Percentiles rank a stretch among this genome's conserved stretches.
These are phyloP conservation scores for Rhynchotus rufescens DNA, from an alignment of 2,797 vertebrate species.

Conservation along the genomic window DNA sequence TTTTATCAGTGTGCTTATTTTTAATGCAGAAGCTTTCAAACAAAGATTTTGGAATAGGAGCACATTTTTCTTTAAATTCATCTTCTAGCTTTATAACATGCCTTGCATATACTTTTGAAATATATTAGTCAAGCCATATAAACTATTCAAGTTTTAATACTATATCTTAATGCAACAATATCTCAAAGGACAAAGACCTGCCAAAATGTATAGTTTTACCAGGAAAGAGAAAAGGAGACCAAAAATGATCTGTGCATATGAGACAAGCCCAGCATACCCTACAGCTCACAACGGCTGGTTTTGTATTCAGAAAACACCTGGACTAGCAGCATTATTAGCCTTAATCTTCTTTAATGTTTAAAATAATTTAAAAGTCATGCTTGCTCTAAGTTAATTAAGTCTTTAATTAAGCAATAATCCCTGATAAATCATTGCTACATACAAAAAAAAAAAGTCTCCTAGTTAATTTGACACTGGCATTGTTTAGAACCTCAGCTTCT, in stretches of 20 bases:
- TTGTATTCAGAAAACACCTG: slow-evolving; percentile 30
- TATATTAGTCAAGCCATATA: slow-evolving; percentile 14
- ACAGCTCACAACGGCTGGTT: slow-evolving; percentile 25
- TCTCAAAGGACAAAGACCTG: slow-evolving; percentile 25
- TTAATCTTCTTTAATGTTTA: slow-evolving; percentile 18
- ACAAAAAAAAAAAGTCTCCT: slow-evolving; percentile 25
- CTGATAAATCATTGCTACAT: slow-evolving; percentile 1
- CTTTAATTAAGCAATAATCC: slow-evolving; percentile 56
- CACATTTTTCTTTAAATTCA: neutral
- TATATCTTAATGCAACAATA: neutral
- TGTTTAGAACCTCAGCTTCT: neutral
- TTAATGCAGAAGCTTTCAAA: slow-evolving; percentile 25
- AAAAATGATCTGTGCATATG: neutral
- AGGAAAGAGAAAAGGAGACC: neutral
- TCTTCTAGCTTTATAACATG: neutral
- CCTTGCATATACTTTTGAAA: neutral
- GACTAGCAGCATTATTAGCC: slow-evolving; percentile 23
- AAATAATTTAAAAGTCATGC: slow-evolving; percentile 1
- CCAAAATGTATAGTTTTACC: neutral
- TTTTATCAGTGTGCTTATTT: neutral
- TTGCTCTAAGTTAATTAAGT: slow-evolving; percentile 46
- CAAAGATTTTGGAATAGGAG: neutral
- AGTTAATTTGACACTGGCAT: neutral
- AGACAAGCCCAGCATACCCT: neutral
- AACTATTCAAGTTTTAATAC: neutral